Conservation (phyloP, 2,113 vertebrate genomes). For the Laticauda laticaudata region DNA sequence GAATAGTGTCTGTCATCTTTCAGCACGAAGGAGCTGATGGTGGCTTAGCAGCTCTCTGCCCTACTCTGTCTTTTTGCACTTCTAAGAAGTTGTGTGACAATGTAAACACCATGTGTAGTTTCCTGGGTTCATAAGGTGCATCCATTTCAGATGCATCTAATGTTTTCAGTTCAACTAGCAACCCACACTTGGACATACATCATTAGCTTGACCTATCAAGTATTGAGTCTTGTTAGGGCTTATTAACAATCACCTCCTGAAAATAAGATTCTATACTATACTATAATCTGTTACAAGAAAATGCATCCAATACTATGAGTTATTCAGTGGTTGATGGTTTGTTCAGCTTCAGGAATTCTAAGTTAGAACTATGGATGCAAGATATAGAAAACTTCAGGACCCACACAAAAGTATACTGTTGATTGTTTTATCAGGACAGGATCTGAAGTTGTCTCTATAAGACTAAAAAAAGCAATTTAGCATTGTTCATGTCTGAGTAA, state of each 20-base stretch:
- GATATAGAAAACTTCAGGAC: not conserved
- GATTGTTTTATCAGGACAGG: not conserved
- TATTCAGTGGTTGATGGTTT: not conserved
- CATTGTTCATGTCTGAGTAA: not conserved
- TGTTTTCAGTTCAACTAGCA: not conserved
- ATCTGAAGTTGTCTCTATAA: not conserved
- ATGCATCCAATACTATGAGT: not conserved
- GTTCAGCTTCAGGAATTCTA: not conserved
- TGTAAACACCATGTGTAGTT: not conserved
- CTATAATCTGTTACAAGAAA: not conserved
- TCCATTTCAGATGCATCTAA: not conserved
- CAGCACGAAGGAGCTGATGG: not conserved
- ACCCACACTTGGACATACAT: not conserved
- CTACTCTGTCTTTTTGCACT: not conserved
- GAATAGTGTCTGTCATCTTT: not conserved
- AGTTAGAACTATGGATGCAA: not conserved
- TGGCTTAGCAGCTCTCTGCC: not conserved
- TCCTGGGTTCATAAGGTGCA: not conserved
- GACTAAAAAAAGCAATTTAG: not conserved
- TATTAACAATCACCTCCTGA: not conserved
- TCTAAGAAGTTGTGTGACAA: not conserved
- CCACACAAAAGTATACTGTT: not conserved
- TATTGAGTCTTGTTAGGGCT: not conserved
- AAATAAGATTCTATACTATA: not conserved
- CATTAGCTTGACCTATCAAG: not conserved